These are phyloP conservation scores for Brachionus koreanus DNA, from an alignment of 1,140 invertebrate species.

Conservation along the genomic window DNA sequence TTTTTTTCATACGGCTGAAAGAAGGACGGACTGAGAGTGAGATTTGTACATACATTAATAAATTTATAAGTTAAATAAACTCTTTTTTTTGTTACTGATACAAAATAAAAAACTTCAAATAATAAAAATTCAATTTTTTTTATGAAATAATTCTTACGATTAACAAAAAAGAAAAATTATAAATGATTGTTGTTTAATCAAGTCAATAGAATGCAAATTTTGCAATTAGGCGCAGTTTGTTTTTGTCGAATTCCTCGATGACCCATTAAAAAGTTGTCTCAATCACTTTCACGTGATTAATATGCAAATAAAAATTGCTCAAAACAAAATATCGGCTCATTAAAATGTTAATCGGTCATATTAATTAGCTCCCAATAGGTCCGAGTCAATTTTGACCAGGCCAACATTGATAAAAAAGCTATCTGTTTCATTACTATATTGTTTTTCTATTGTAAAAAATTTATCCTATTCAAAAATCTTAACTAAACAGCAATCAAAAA, in stretches of 20 bases:
- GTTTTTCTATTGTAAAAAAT: neutral
- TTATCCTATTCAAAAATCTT: neutral
- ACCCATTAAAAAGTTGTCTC: neutral
- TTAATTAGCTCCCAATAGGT: neutral
- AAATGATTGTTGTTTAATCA: neutral
- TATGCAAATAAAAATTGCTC: neutral
- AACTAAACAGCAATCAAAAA: neutral
- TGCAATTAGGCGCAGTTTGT: neutral
- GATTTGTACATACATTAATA: no score
- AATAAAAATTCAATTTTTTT: no score
- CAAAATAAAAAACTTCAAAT: no score
- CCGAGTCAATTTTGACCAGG: neutral
- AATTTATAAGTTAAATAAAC: no score
- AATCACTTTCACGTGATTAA: neutral
- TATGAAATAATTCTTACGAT: no score
- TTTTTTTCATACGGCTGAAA: no score
- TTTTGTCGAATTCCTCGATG: neutral
- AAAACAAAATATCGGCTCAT: neutral
- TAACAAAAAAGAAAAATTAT: no score
- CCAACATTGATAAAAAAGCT: no score
- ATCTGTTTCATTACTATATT: no score
- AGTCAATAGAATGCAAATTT: neutral
- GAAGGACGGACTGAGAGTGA: no score
- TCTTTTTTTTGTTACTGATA: no score
- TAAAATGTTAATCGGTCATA: neutral